phyloP scores from a whole-genome alignment of 92 coral and sea anemone genomes.

The Actinernus sp. region DNA sequence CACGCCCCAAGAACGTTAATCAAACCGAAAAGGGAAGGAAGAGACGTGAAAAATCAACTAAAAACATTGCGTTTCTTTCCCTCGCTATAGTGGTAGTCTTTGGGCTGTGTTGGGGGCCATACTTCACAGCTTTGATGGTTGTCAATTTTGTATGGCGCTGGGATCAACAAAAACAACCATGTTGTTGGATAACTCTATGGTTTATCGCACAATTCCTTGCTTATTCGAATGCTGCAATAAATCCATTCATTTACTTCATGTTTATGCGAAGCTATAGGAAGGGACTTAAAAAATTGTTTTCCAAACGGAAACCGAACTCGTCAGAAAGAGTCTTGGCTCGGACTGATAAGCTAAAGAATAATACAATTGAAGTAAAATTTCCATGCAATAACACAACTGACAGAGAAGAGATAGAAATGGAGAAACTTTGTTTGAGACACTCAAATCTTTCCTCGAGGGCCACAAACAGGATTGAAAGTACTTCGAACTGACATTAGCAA shows the following conservation, averaged over 20 bases:
- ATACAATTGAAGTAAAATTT: too few relatives aligned
- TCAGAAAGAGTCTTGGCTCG: too few relatives aligned
- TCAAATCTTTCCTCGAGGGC: too few relatives aligned
- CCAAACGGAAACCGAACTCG: too few relatives aligned
- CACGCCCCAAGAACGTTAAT: background rate
- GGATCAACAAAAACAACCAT: conserved; percentile 47
- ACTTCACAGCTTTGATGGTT: conserved; percentile 2
- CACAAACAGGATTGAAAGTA: too few relatives aligned
- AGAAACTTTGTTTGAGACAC: too few relatives aligned
- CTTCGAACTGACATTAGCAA: too few relatives aligned
- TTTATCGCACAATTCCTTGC: background rate
- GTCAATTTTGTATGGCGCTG: conserved; percentile 18
- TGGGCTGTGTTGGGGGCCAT: conserved; percentile 32
- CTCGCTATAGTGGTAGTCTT: conserved; percentile 26
- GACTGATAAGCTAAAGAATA: too few relatives aligned
- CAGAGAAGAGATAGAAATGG: too few relatives aligned
- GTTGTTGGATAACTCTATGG: conserved; percentile 25
- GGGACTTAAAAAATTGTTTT: background rate
- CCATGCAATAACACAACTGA: too few relatives aligned
- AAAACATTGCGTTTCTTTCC: conserved; percentile 17
- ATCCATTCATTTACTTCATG: background rate
- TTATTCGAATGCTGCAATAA: background rate
- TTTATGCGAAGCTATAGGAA: background rate
- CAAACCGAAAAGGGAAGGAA: background rate
- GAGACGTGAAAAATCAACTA: conserved; percentile 16